These are phyloP conservation scores for Molossus alvarezi DNA, from an alignment of 2,797 vertebrate species.

Conservation along the genomic window DNA sequence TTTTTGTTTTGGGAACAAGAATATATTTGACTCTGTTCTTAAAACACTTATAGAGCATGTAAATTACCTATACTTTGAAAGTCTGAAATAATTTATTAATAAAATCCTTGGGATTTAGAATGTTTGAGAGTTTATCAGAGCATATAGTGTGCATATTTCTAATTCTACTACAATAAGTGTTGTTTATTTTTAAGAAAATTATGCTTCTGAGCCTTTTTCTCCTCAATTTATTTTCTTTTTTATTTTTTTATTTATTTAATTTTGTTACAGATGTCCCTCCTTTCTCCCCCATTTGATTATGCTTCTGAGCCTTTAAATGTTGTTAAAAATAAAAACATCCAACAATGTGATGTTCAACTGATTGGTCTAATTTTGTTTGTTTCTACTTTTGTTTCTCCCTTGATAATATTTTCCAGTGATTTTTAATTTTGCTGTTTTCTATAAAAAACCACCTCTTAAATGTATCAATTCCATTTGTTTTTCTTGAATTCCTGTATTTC, in stretches of 20 bases:
- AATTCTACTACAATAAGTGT: not conserved
- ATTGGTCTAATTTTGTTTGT: not conserved
- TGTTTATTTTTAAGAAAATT: not conserved
- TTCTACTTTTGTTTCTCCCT: slow-evolving; percentile 7
- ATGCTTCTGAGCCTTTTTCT: not conserved
- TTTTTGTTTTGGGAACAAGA: not conserved
- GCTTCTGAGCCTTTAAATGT: not conserved
- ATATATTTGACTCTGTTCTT: slow-evolving; percentile 2
- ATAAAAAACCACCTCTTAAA: not conserved
- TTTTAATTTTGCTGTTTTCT: slow-evolving; percentile 19
- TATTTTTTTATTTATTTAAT: too few species aligned
- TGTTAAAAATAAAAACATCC: not conserved
- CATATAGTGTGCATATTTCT: not conserved
- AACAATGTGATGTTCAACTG: not conserved
- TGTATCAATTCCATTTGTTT: not conserved
- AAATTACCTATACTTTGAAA: not conserved
- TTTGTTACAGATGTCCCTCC: too few species aligned
- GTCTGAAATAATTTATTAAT: not conserved
- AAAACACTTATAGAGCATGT: not conserved
- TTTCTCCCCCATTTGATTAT: not conserved
- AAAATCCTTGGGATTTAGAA: slow-evolving; percentile 35
- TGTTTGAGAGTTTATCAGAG: not conserved
- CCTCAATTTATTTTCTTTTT: too few species aligned
- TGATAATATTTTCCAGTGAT: not conserved
- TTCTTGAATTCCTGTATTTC: not conserved